Evolutionary conservation across 2,888 invertebrate genomes (phyloP), one percentile per base, ranked within the genome.

Genomic region (Phlogophora meticulosa): DNA sequence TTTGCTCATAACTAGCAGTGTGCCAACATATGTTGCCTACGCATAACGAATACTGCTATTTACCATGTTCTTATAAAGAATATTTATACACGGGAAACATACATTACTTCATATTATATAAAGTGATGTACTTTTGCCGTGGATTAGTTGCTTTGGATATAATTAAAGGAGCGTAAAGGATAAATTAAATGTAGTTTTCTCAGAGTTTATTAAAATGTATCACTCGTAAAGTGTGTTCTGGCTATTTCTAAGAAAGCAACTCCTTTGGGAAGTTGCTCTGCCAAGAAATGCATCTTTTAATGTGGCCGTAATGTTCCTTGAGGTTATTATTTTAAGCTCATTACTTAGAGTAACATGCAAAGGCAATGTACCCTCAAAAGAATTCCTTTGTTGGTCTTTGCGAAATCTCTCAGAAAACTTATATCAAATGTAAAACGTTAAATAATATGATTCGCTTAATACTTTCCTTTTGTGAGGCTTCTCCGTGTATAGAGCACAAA

Each of bases 381-480:
- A 49, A 36, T 49, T 11, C 15, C n/a, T 72, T 61, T 28, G 32
- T n/a, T 48, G 9, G 11, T 32, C 7, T 38, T 17, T 5, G 46
- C 1, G 10, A 24, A 46, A 34, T 46, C 66, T 60, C 34, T 20
- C 17, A 42, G 24, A 36, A 13, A 49, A 40, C 32, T 49, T 15
- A 56, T 28, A 36, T 17, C n/a, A 1, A n/a, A n/a, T n/a, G 2
- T 15, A 11, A 51, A 71, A 28, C 20, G n/a, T 49, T 20, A 36
- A 34, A 59, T 22, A 52, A 60, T 22, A 24, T 28, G 28, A 28
- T 72, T 42, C 60, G n/a, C 24, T 71, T 40, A 28, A 20, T 59
- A 28, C 72, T 34, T 20, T 48, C 2, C 7, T 36, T 11, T 46
- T 48, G 13, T 48, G n/a, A 17, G 24, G n/a, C 2, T 40, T 34